These are phyloP conservation scores for Coptodon rendalli DNA, from an alignment of 2,113 vertebrate species.

Conservation along the genomic window DNA sequence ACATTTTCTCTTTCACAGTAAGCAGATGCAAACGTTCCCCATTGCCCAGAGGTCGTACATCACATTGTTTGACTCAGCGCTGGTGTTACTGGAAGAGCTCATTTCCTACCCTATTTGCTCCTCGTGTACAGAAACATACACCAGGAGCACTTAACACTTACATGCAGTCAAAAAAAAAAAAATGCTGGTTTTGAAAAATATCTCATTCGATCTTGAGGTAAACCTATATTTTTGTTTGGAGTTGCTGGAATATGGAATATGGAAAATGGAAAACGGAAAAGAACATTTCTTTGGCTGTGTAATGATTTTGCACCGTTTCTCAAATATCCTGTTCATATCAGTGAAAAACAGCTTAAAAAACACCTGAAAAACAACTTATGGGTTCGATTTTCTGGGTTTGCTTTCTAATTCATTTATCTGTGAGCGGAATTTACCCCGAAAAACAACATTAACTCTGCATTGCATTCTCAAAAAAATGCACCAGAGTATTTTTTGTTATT, in stretches of 20 bases:
- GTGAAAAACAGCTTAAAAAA: background rate
- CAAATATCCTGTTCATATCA: background rate
- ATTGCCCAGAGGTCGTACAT: background rate
- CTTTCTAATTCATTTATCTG: fast-evolving
- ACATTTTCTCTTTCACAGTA: background rate
- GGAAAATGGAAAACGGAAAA: background rate
- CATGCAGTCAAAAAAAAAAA: background rate
- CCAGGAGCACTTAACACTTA: background rate
- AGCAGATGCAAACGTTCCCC: background rate
- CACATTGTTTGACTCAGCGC: background rate
- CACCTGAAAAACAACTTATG: background rate
- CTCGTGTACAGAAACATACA: background rate
- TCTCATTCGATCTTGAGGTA: background rate
- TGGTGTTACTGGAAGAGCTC: background rate
- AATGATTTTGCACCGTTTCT: fast-evolving
- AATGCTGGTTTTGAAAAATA: background rate
- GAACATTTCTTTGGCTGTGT: background rate
- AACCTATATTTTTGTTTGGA: background rate
- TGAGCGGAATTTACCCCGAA: background rate
- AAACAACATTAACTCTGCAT: background rate
- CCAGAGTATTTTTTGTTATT: background rate
- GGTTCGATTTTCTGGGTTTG: background rate
- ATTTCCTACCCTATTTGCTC: background rate
- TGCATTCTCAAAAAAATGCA: background rate
- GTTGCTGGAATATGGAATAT: background rate